Evolutionary conservation across 2,888 invertebrate species (phyloP), one percentile per base, ranked within the genome.

Genomic region (Pterobdella sp.): DNA sequence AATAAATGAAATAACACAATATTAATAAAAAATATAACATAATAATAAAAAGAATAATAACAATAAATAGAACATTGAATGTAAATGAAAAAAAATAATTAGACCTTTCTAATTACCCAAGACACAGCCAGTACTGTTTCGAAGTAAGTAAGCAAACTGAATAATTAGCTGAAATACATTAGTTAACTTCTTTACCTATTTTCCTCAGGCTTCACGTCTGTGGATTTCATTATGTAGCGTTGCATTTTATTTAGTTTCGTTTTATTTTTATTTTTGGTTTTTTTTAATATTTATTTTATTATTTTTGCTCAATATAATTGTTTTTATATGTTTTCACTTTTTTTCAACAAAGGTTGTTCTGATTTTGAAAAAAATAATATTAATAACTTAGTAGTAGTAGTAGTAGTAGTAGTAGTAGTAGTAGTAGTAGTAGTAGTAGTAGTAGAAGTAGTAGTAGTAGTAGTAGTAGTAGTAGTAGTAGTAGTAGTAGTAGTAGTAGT

Each of bases 401-500:
- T 42, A 42, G 42, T 42, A 42, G 42, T 42, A 14, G 42, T 42
- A 42, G 42, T 42, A 42, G 42, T 42, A 42, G 42, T 42, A 42
- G 42, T 42, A 42, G 42, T 42, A 42, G 42, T 42, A 42, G 42
- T 42, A 42, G 42, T 42, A 42, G 42, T 42, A 42, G 42, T 42
- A 42, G 42, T 42, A 42, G 42, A 42, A 42, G 42, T 42, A 56
- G 60, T 56, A 56, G n/a, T 7, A n/a, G 60, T 56, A 56, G 60
- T n/a, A 56, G 60, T 56, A 7, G 60, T 56, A 56, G n/a, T 18
- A 56, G n/a, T 56, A 56, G 60, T n/a, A 56, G n/a, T 56, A 56
- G 7, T 56, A 56, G 60, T 56, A 18, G 60, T 56, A 56, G 60
- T 56, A 56, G n/a, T 56, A 56, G 60, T 56, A 56, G 60, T 56